These are phyloP conservation scores for Tridacna crocea DNA, from an alignment of 2,888 invertebrate species.

Conservation along the genomic window DNA sequence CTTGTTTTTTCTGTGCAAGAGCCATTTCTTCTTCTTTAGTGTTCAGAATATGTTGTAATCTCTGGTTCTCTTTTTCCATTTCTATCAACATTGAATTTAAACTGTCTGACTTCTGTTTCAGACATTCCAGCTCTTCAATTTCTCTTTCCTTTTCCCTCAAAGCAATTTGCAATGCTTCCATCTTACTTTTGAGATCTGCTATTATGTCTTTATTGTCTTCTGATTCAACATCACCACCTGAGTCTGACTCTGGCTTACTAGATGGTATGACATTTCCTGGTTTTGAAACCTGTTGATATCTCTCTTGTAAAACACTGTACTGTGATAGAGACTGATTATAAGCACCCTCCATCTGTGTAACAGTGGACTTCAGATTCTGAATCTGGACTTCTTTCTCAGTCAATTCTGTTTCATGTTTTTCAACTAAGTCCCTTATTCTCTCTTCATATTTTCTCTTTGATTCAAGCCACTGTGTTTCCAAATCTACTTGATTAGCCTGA, in stretches of 20 bases:
- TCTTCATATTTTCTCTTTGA: conserved; percentile 86
- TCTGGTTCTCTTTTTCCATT: conserved; percentile 85
- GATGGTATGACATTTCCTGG: conserved; percentile 43
- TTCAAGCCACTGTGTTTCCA: conserved; percentile 90
- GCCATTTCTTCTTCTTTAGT: conserved; percentile 85
- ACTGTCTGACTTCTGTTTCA: conserved; percentile 52
- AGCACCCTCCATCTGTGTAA: conserved; percentile 76
- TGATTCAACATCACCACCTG: conserved; percentile 84
- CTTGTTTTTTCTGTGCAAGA: conserved; percentile 55
- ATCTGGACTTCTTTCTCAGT: conserved; percentile 85
- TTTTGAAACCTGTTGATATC: conserved; percentile 77
- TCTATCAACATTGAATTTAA: conserved; percentile 42
- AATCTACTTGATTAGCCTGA: conserved; percentile 90
- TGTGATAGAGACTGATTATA: conserved; percentile 77
- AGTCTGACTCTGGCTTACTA: conserved; percentile 10
- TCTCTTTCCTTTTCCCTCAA: conserved; percentile 86
- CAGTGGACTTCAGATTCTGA: conserved; percentile 80
- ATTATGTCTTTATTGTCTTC: background rate
- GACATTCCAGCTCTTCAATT: conserved; percentile 55
- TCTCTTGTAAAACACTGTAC: conserved; percentile 76
- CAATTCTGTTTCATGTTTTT: conserved; percentile 77
- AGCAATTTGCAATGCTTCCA: conserved; percentile 51
- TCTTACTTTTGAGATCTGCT: conserved; percentile 25
- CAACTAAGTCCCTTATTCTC: conserved; percentile 85
- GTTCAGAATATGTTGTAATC: conserved; percentile 88